These are phyloP conservation scores for Nomada goodeniana DNA, from an alignment of 2,888 invertebrate genomes.

Conservation along the genomic window DNA sequence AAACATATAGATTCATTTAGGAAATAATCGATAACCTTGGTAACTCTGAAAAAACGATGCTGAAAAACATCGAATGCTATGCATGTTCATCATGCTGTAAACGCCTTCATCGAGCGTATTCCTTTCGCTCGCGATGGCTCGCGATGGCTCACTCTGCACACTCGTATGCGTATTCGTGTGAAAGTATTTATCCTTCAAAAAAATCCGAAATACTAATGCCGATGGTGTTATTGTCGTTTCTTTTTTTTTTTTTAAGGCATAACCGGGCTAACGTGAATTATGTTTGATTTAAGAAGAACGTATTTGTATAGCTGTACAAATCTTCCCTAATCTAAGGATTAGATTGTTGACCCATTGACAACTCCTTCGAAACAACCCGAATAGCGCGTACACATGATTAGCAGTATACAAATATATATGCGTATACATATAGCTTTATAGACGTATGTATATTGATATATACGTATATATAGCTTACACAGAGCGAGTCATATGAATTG, in stretches of 20 bases:
- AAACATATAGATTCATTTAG: slow-evolving; percentile 27
- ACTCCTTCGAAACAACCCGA: slow-evolving; percentile 58
- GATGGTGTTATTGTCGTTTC: slow-evolving; percentile 61
- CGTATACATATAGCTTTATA: slow-evolving; percentile 49
- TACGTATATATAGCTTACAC: slow-evolving; percentile 44
- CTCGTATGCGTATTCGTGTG: slow-evolving; percentile 33
- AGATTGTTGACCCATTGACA: slow-evolving; percentile 48
- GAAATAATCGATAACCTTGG: slow-evolving; percentile 17
- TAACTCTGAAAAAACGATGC: slow-evolving; percentile 1
- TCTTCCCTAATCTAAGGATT: slow-evolving; percentile 49
- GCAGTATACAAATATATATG: slow-evolving; percentile 52
- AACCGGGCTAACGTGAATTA: slow-evolving; percentile 65
- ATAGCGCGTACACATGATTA: slow-evolving; percentile 60
- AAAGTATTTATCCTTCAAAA: slow-evolving; percentile 18
- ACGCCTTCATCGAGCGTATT: neutral
- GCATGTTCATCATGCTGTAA: neutral
- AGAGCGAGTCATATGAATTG: slow-evolving; percentile 47
- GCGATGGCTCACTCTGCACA: slow-evolving; percentile 32
- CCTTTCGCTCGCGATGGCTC: neutral
- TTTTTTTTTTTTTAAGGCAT: slow-evolving; percentile 22
- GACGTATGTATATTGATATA: slow-evolving; percentile 20
- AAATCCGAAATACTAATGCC: slow-evolving; percentile 62
- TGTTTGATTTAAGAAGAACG: slow-evolving; percentile 42
- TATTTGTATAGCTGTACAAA: slow-evolving; percentile 28
- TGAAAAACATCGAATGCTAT: too few relatives aligned